These are phyloP conservation scores for Notechis scutatus DNA, from an alignment of 2,113 vertebrate species.

Conservation along the genomic window DNA sequence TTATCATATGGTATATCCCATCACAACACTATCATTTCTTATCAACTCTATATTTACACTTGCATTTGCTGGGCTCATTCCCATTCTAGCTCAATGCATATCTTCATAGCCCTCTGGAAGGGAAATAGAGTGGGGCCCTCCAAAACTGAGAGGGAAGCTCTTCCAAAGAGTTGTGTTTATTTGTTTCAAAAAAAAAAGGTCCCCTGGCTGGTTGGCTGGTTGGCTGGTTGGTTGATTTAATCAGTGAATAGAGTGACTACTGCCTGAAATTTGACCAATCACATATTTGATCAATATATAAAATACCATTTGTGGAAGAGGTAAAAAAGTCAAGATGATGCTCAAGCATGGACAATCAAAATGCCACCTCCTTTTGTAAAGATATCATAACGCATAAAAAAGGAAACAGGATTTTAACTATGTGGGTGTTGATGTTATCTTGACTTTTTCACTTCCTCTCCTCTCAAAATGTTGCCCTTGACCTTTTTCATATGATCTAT, in stretches of 20 bases:
- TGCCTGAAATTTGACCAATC: background rate
- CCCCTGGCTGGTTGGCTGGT: background rate
- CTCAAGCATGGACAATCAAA: background rate
- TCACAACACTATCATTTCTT: background rate
- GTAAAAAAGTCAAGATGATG: background rate
- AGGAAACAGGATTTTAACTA: background rate
- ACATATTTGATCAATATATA: background rate
- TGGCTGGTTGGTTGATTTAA: background rate
- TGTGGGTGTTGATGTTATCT: background rate
- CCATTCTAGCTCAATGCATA: background rate
- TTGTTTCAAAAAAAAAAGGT: background rate
- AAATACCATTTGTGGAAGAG: background rate
- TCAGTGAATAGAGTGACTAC: background rate
- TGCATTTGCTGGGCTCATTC: background rate
- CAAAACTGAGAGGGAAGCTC: background rate
- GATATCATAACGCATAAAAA: background rate
- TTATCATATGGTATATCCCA: background rate
- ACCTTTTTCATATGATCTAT: background rate
- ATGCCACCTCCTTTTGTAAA: background rate
- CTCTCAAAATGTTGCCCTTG: background rate
- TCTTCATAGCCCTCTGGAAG: background rate
- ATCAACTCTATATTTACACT: background rate
- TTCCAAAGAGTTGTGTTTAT: background rate
- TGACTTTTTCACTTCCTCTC: background rate
- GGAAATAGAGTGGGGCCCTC: background rate